Evolutionary conservation across 2,797 vertebrate genomes (phyloP).

Genomic region (Selene dorsalis): DNA sequence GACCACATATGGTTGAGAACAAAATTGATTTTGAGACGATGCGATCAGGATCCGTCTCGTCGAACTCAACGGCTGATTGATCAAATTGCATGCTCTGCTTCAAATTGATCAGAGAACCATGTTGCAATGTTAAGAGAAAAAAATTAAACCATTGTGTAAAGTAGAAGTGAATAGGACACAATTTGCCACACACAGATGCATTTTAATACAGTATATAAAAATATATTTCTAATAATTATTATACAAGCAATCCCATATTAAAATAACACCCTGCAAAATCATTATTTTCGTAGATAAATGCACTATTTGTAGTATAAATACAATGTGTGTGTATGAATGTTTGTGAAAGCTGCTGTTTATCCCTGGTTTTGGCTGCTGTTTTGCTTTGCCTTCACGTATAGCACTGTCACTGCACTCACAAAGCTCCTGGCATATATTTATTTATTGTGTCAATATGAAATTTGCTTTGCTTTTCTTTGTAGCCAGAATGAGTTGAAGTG

Average conservation of each 20-base stretch:
- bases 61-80: neutral
- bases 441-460: slow-evolving; percentile 66
- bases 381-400: slow-evolving; percentile 49
- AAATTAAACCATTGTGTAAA: neutral
- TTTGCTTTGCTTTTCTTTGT: slow-evolving; percentile 61
- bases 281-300: neutral
- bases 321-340: slow-evolving; percentile 18
- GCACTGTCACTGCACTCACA: slow-evolving; percentile 40
- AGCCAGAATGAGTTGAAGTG: slow-evolving; percentile 64
- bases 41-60: neutral
- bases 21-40: slow-evolving; percentile 4
- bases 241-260: neutral
- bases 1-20: neutral
- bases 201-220: neutral
- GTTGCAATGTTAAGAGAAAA: neutral
- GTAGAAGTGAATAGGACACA: neutral
- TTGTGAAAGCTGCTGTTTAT: slow-evolving; percentile 22
- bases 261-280: neutral
- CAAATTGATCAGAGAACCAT: neutral
- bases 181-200: neutral
- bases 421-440: slow-evolving; percentile 45
- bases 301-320: slow-evolving; percentile 21
- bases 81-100: neutral
- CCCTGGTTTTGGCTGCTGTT: slow-evolving; percentile 37
- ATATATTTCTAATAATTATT: slow-evolving; percentile 1